Conservation (phyloP, 1,140 invertebrate genomes). For the Ruditapes philippinarum region DNA sequence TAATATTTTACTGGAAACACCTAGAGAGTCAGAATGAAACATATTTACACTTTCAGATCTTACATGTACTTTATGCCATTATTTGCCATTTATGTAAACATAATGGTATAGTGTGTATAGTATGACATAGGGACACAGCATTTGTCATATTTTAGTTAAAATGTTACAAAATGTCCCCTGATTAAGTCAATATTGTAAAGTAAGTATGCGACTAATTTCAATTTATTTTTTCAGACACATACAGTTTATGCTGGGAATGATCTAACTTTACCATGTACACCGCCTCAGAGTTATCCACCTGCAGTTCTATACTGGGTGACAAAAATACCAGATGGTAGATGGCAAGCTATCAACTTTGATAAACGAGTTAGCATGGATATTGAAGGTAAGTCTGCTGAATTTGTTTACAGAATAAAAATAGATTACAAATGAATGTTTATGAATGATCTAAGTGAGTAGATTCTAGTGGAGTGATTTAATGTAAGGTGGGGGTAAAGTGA, state of each 20-base stretch:
- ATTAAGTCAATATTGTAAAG: neutral
- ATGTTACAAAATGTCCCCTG: no score
- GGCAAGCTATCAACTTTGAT: constrained; percentile 77
- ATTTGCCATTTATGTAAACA: no score
- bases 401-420: no score
- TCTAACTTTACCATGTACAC: constrained; percentile 79
- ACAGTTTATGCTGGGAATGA: constrained; percentile 64
- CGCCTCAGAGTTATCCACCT: constrained; percentile 83
- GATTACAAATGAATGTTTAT: constrained; percentile 25
- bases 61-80: no score
- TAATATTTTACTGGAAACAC: no score
- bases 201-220: neutral
- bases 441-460: no score
- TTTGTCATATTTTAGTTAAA: no score
- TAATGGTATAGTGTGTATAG: no score
- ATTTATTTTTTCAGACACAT: neutral
- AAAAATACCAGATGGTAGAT: constrained; percentile 68
- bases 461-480: neutral
- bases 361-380: constrained; percentile 82
- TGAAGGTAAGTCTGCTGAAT: constrained; percentile 79
- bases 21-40: no score
- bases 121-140: no score
- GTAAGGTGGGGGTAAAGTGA: neutral
- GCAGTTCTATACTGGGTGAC: constrained; percentile 81
- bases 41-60: no score